These are phyloP conservation scores for Thunnus albacares DNA, from an alignment of 2,797 vertebrate species.

Conservation along the genomic window DNA sequence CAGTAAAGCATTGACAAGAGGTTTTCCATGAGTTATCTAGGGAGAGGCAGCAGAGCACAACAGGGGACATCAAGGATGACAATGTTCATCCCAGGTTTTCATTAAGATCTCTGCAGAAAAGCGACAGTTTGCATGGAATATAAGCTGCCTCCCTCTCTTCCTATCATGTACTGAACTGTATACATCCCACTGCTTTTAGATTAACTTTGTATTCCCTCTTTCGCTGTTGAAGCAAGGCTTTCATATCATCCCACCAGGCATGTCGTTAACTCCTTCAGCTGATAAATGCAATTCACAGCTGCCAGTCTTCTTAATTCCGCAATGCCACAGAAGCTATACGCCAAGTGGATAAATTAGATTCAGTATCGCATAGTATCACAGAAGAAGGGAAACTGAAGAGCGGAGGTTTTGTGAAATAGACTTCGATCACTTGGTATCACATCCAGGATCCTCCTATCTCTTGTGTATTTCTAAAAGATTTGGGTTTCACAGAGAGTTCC, in stretches of 20 bases:
- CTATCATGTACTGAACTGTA: conserved; percentile 62
- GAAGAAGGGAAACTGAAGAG: conserved; percentile 37
- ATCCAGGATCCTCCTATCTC: conserved; percentile 34
- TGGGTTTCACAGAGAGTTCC: conserved; percentile 35
- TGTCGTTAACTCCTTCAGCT: conserved; percentile 70
- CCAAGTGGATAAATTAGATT: conserved; percentile 72
- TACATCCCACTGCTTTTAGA: conserved; percentile 74
- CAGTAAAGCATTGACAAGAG: conserved; percentile 67
- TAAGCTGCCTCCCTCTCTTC: conserved; percentile 56
- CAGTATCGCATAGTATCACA: conserved; percentile 40
- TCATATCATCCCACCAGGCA: conserved; percentile 76
- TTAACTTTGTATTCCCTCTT: conserved; percentile 74
- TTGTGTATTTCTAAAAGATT: conserved; percentile 50
- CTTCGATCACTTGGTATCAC: conserved; percentile 59
- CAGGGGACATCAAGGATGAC: conserved; percentile 69
- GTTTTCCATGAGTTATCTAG: conserved; percentile 68
- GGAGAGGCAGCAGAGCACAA: conserved; percentile 66
- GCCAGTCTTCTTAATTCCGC: conserved; percentile 69
- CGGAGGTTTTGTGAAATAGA: conserved; percentile 57
- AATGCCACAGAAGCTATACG: conserved; percentile 40
- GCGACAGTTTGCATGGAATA: conserved; percentile 54
- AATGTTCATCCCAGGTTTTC: conserved; percentile 71
- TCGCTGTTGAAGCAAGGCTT: conserved; percentile 66
- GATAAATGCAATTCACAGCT: conserved; percentile 78
- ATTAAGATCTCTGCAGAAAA: conserved; percentile 75